phyloP scores from a whole-genome alignment of 2,797 vertebrate species.

The Coranthus polyacanthus region DNA sequence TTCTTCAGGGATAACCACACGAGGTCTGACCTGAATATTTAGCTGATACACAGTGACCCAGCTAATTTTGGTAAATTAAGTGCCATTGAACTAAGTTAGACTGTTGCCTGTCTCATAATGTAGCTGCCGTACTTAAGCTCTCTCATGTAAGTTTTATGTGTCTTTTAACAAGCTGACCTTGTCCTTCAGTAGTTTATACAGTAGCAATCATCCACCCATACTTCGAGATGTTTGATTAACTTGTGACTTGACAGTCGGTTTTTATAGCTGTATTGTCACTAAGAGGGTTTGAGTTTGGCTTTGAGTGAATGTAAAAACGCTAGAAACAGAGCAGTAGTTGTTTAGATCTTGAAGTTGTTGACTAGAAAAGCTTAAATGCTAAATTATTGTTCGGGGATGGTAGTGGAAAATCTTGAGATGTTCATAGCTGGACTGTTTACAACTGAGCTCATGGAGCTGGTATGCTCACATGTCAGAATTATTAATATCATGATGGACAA shows the following conservation, averaged over 20 bases:
- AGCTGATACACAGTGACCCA: slow-evolving; percentile 50
- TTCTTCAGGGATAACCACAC: slow-evolving; percentile 66
- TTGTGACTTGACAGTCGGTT: slow-evolving; percentile 30
- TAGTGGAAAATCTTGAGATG: too few species aligned
- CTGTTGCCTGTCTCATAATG: slow-evolving; percentile 3
- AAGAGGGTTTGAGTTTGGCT: background rate
- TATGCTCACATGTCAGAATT: too few species aligned
- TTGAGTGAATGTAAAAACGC: background rate
- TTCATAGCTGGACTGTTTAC: too few species aligned
- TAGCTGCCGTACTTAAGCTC: slow-evolving; percentile 23
- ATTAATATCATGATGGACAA: too few species aligned
- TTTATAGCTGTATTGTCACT: background rate
- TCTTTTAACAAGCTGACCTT: slow-evolving; percentile 19
- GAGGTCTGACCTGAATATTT: slow-evolving; percentile 76
- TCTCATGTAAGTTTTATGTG: slow-evolving; percentile 41
- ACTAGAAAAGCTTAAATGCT: too few species aligned
- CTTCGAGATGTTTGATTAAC: slow-evolving; percentile 10
- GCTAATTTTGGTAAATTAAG: slow-evolving; percentile 61
- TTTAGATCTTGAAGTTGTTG: too few species aligned
- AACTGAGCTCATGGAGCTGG: too few species aligned
- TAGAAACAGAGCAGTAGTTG: background rate
- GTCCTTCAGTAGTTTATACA: slow-evolving; percentile 12
- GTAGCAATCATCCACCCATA: background rate
- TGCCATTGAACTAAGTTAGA: slow-evolving; percentile 26
- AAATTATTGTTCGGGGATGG: too few species aligned